Evolutionary conservation across 2,113 vertebrate genomes (phyloP), one percentile per base, ranked within the genome.

Genomic region (Rousettus leschenaultii): DNA sequence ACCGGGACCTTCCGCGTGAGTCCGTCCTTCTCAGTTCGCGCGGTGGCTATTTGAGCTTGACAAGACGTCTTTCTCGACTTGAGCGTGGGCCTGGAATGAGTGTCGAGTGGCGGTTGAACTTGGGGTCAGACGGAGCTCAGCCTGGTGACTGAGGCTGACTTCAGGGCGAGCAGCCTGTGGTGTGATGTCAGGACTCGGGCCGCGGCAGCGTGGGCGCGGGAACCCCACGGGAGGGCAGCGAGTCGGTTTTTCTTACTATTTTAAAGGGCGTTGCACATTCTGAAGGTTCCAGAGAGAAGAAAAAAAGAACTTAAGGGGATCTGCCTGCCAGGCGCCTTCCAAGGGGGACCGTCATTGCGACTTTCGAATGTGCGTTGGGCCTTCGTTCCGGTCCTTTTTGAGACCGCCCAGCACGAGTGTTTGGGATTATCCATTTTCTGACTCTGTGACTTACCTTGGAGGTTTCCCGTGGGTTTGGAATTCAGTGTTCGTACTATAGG

Each of bases 11-110:
- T 26, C 35, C 0, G 0, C 30, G 26, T 8, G 77, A 57, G 43
- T n/a, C 57, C 53, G 18, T 18, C 55, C 48, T 95, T 45, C 66
- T 86, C 59, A 98, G 71, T 93, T 96, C 96, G 88, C 16, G 11
- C 43, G 43, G 63, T 26, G 71, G 55, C 14, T 16, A 10, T 48
- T 5, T 16, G 28, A 0, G 22, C 7, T 10, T 21, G 63, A 22
- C 40, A 2, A 0, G 1, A 9, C 19, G 26, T 89, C 83, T 14
- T 26, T 79, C 82, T 66, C 93, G 14, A 30, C 28, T 63, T 22
- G 61, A 38, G 70, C 83, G 43, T 4, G 13, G 68, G 35, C 7
- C 13, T 28, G n/a, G 75, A 48, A 61, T 78, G 85, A 65, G 38
- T 77, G 33, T 82, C 19, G 6, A 61, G 55, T 24, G 66, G 55